A percentile compares a stretch with the other conserved stretches of the same genome.
phyloP scores from a whole-genome alignment of 2,888 invertebrate species.

The Ctena decussata region DNA sequence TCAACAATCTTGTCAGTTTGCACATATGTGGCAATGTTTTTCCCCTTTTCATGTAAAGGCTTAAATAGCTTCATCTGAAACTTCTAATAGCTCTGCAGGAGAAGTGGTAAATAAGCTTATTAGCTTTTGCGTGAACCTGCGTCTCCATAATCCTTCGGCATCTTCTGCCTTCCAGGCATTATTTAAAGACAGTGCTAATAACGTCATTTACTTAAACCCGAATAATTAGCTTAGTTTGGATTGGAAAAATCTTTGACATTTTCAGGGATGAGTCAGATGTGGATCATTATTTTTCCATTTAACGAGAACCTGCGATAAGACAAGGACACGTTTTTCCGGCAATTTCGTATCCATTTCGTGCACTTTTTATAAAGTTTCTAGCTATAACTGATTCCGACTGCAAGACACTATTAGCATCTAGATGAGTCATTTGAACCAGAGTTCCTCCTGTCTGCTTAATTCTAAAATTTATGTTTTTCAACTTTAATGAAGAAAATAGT shows the following conservation, averaged over 20 bases:
- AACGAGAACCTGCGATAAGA: too few species aligned
- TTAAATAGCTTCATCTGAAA: neutral
- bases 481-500: neutral
- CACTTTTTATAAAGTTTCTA: too few species aligned
- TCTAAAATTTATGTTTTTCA: neutral
- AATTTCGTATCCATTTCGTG: too few species aligned
- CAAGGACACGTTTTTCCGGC: too few species aligned
- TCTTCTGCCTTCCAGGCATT: neutral
- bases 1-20: too few species aligned
- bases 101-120: neutral
- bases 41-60: too few species aligned
- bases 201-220: neutral
- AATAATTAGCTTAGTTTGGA: slow-evolving; percentile 6
- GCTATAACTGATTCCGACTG: too few species aligned
- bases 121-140: neutral
- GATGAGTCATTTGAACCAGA: neutral
- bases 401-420: too few species aligned
- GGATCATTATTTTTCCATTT: too few species aligned
- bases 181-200: neutral
- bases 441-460: neutral
- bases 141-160: neutral
- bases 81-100: neutral
- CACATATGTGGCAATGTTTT: too few species aligned
- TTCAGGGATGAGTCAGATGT: neutral
- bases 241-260: neutral